These are phyloP conservation scores for Speoplatyrhinus poulsoni DNA, from an alignment of 2,113 vertebrate genomes.

Conservation along the genomic window DNA sequence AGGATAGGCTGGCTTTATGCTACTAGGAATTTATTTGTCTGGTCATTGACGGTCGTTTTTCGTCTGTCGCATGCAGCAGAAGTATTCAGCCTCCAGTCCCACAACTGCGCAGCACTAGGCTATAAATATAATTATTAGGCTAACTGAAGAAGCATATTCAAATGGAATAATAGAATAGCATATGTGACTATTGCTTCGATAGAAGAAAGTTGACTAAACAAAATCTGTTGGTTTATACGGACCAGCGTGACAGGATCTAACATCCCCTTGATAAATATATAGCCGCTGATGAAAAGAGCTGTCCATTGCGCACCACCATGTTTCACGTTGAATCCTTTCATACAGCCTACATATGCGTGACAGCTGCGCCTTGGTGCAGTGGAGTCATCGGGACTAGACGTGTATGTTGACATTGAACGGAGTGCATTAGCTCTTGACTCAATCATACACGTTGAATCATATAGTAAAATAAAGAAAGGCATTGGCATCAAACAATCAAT, in stretches of 20 bases:
- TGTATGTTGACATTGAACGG: too few relatives aligned
- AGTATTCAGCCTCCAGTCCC: too few relatives aligned
- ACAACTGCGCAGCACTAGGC: not conserved
- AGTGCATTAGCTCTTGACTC: too few relatives aligned
- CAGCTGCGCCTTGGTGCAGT: slow-evolving; percentile 1
- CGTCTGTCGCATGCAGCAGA: too few relatives aligned
- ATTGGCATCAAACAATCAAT: too few relatives aligned
- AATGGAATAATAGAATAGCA: not conserved
- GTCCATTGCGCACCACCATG: slow-evolving; percentile 5
- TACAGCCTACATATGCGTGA: not conserved
- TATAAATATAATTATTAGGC: not conserved
- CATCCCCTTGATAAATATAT: slow-evolving; percentile 39
- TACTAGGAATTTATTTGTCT: not conserved
- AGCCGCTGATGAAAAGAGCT: slow-evolving; percentile 39
- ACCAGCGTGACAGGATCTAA: slow-evolving; percentile 48
- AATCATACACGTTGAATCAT: too few relatives aligned
- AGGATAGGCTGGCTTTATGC: too few relatives aligned
- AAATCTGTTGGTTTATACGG: not conserved
- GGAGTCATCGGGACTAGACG: not conserved
- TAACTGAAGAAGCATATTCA: not conserved
- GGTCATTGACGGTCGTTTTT: too few relatives aligned
- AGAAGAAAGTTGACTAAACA: not conserved
- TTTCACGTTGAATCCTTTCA: slow-evolving; percentile 1
- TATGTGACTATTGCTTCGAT: not conserved
- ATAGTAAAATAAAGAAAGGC: too few relatives aligned